Evolutionary conservation across 2,113 vertebrate genomes (phyloP).

Genomic region (Erythrocebus patas): DNA sequence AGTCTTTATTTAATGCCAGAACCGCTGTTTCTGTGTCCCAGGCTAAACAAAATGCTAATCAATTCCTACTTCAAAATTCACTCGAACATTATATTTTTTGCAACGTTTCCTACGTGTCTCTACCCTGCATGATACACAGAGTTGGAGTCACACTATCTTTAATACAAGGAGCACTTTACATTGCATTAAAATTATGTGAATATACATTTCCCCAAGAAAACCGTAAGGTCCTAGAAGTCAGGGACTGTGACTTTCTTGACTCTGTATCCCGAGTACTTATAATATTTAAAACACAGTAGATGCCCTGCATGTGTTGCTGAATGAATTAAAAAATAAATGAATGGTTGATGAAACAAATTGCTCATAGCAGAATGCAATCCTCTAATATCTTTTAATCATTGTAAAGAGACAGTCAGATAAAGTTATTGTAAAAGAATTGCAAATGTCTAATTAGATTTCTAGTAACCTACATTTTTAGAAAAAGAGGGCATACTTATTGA

Average conservation of each 20-base stretch:
- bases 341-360: neutral
- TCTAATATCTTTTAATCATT: neutral
- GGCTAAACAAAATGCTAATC: neutral
- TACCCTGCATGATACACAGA: neutral
- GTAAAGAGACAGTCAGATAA: neutral
- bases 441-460: constrained; percentile 10
- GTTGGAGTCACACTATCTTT: neutral
- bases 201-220: neutral
- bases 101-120: neutral
- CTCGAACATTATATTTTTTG: neutral
- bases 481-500: neutral
- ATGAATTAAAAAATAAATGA: neutral
- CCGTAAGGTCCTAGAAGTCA: neutral
- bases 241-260: neutral
- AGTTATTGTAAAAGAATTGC: neutral
- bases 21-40: neutral
- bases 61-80: neutral
- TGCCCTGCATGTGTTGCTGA: neutral
- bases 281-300: neutral
- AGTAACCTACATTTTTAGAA: neutral
- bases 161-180: neutral
- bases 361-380: neutral
- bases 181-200: neutral
- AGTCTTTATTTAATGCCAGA: neutral
- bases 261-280: neutral